phyloP scores from a whole-genome alignment of 1,140 invertebrate genomes.

The Eriocheir sinensis region DNA sequence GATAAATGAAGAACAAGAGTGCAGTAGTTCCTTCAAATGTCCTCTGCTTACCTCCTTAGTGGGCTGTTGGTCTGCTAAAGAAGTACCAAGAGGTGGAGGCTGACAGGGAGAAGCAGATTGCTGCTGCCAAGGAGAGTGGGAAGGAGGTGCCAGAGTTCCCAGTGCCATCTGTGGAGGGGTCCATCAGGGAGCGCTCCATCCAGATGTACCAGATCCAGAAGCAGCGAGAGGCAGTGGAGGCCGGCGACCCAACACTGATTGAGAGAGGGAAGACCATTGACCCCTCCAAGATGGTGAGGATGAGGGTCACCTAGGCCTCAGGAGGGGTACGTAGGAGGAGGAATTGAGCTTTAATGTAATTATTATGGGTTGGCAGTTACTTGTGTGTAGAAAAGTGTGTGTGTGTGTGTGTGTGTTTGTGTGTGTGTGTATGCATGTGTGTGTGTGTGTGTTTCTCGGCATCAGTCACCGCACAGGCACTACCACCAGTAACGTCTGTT shows the following conservation, averaged over 20 bases:
- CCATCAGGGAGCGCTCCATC: constrained; percentile 66
- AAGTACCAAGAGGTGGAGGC: constrained; percentile 65
- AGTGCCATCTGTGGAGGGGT: constrained; percentile 61
- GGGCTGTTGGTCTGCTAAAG: constrained; percentile 62
- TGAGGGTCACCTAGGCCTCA: constrained; percentile 67
- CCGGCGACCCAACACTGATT: constrained; percentile 40
- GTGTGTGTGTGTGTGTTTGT: constrained; percentile 32
- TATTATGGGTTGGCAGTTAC: not conserved
- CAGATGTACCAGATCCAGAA: constrained; percentile 68
- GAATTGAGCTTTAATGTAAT: not conserved
- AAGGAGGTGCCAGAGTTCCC: constrained; percentile 39
- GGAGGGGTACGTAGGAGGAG: not conserved
- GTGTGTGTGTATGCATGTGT: constrained; percentile 29
- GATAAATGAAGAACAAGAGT: too few relatives aligned
- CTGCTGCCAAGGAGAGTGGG: constrained; percentile 57
- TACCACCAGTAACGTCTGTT: not conserved
- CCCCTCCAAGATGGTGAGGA: constrained; percentile 64
- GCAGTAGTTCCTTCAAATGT: too few relatives aligned
- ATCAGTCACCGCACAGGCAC: not conserved
- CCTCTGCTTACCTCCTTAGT: not conserved
- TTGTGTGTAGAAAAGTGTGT: constrained; percentile 33
- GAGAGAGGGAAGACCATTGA: constrained; percentile 62
- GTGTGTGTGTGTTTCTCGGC: not conserved
- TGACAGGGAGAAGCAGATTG: constrained; percentile 42
- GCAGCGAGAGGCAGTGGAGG: constrained; percentile 46